Evolutionary conservation across 2,888 invertebrate species (phyloP), one percentile per base, ranked within the genome.

Genomic region (Ditylenchus weischeri): DNA sequence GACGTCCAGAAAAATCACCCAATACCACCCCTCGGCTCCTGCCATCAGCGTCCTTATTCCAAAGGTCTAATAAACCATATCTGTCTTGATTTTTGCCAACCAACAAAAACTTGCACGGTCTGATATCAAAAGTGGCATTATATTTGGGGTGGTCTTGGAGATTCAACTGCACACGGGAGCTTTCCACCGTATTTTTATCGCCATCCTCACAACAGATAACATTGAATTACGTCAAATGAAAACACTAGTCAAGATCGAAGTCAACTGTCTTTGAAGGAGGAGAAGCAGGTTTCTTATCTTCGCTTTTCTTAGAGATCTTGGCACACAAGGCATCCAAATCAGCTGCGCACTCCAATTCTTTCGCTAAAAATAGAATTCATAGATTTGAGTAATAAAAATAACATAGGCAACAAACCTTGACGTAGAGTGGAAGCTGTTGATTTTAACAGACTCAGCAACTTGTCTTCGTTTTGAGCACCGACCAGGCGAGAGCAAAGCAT

Each of bases 401-500:
- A 38, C 38, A n/a, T 38, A 6, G 15, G n/a, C 23, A n/a, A 49
- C 19, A n/a, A n/a, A 51, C 62, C 63, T 49, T 57, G 19, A 23
- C 68, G 59, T 1, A 61, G 48, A 19, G 47, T 57, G 19, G 59
- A 29, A 54, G 29, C 72, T 74, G 47, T 70, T 65, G 69, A 62
- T 70, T 69, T 60, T 47, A 78, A 67, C 13, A 77, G 61, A 21
- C 60, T 62, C 21, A 74, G 58, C 58, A 78, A 63, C 35, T 73
- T 69, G 10, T 65, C 68, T 66, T 68, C 69, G n/a, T 71, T 69
- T 50, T 64, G 62, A 21, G 71, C 65, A n/a, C 67, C 64, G 19
- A 69, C 51, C 51, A 69, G 62, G 15, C 79, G 72, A 50, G 72
- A 74, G 66, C 66, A 74, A 13, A 79, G 50, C 21, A 79, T 79